phyloP scores from a whole-genome alignment of 2,888 invertebrate genomes.

The Melieria omissa region DNA sequence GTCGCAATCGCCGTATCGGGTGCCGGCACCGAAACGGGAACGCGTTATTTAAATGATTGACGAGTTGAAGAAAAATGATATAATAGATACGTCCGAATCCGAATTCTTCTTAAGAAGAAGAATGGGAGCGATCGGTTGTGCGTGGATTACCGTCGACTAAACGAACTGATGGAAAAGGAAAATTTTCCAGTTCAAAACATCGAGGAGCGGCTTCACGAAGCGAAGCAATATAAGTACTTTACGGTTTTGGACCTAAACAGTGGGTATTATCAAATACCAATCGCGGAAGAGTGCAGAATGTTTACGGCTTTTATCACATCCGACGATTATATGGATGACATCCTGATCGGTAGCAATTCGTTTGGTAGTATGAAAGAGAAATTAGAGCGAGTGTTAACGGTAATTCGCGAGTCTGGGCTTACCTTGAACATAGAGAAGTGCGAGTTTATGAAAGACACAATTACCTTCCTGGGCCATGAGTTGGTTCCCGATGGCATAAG shows the following conservation, averaged over 20 bases:
- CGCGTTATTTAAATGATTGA: conserved; percentile 12
- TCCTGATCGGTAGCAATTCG: conserved; percentile 20
- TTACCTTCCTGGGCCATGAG: conserved; percentile 12
- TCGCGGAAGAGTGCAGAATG: no score
- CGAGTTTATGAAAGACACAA: conserved; percentile 10
- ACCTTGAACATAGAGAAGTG: conserved; percentile 5
- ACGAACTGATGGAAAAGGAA: conserved; percentile 28
- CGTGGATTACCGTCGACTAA: conserved; percentile 34
- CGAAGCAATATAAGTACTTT: conserved; percentile 31
- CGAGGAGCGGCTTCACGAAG: conserved; percentile 39
- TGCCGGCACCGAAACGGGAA: conserved; percentile 30
- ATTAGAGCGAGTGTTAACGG: background rate
- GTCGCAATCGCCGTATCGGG: conserved; percentile 32
- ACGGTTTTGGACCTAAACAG: no score
- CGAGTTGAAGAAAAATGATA: conserved; percentile 30
- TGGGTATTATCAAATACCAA: no score
- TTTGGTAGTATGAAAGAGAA: background rate
- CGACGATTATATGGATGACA: conserved; percentile 40
- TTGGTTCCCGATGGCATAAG: conserved; percentile 1
- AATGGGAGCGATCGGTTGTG: conserved; percentile 36
- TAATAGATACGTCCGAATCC: conserved; percentile 34
- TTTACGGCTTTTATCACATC: no score
- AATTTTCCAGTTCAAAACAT: conserved; percentile 39
- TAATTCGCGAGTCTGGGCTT: background rate
- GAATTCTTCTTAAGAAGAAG: conserved; percentile 34